Evolutionary conservation across 2,888 invertebrate species (phyloP).

Genomic region (Bruchidius siliquastri): DNA sequence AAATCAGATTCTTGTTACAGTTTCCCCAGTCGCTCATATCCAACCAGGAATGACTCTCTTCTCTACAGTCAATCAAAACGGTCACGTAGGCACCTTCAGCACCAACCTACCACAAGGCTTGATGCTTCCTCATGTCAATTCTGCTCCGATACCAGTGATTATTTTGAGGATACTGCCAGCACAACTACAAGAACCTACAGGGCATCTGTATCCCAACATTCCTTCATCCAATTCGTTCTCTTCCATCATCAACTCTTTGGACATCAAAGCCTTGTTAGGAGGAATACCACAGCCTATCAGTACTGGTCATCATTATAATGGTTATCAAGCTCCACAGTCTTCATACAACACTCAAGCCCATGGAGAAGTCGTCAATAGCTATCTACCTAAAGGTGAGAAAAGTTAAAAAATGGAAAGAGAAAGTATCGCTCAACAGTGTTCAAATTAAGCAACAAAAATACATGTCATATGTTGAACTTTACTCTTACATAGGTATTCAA

Average conservation of each 20-base stretch:
- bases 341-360: slow-evolving; percentile 8
- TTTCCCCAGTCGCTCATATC: slow-evolving; percentile 9
- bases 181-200: slow-evolving; percentile 52
- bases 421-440: no score
- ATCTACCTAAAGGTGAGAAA: not conserved
- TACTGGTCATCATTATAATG: not conserved
- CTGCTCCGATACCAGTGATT: slow-evolving; percentile 54
- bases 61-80: slow-evolving; percentile 38
- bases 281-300: slow-evolving; percentile 40
- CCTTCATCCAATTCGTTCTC: slow-evolving; percentile 55
- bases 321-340: not conserved
- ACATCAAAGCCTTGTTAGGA: slow-evolving; percentile 54
- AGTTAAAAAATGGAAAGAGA: not conserved
- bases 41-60: slow-evolving; percentile 41
- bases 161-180: slow-evolving; percentile 56
- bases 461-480: no score
- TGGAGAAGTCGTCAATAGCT: not conserved
- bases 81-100: slow-evolving; percentile 51
- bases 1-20: slow-evolving; percentile 3
- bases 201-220: slow-evolving; percentile 54
- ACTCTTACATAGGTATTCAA: no score
- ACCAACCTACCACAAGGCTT: slow-evolving; percentile 49
- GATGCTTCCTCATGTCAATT: slow-evolving; percentile 35
- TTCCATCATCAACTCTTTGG: slow-evolving; percentile 52
- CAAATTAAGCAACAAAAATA: no score